Evolutionary conservation across 2,113 vertebrate species (phyloP).

Genomic region (Pseudorhombus dupliciocellatus): DNA sequence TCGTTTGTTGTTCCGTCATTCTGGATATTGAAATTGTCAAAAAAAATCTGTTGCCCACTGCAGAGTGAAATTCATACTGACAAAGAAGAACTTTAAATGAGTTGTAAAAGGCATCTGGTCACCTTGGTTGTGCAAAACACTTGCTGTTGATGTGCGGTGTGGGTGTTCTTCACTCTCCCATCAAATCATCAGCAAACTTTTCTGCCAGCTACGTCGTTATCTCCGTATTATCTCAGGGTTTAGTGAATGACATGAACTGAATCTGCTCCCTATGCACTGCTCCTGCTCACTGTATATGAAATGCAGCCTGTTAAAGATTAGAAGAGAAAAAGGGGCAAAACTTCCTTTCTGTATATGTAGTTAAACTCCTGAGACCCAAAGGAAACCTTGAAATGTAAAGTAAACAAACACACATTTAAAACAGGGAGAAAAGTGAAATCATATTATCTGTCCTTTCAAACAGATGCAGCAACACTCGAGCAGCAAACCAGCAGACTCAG

Average conservation of each 20-base stretch:
- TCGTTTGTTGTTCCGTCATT: background rate
- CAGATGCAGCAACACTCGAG: background rate
- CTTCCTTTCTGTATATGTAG: background rate
- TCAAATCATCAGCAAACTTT: background rate
- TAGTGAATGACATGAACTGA: background rate
- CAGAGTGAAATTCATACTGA: background rate
- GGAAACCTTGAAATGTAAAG: background rate
- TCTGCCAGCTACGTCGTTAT: background rate
- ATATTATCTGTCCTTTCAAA: slow-evolving; percentile 1
- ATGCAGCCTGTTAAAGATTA: background rate
- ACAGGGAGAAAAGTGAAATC: background rate
- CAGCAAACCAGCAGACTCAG: background rate
- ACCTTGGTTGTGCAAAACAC: background rate
- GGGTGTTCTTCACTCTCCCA: background rate
- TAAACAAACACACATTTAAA: background rate
- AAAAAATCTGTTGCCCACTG: background rate
- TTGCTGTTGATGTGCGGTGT: background rate
- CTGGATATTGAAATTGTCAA: background rate
- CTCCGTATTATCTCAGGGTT: background rate
- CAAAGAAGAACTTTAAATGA: background rate
- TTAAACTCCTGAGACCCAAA: background rate
- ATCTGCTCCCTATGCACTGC: background rate
- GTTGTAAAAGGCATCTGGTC: background rate
- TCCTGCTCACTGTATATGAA: background rate
- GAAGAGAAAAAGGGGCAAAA: background rate